phyloP scores from a whole-genome alignment of 2,888 invertebrate genomes.

The Caenorhabditis panamensis region DNA sequence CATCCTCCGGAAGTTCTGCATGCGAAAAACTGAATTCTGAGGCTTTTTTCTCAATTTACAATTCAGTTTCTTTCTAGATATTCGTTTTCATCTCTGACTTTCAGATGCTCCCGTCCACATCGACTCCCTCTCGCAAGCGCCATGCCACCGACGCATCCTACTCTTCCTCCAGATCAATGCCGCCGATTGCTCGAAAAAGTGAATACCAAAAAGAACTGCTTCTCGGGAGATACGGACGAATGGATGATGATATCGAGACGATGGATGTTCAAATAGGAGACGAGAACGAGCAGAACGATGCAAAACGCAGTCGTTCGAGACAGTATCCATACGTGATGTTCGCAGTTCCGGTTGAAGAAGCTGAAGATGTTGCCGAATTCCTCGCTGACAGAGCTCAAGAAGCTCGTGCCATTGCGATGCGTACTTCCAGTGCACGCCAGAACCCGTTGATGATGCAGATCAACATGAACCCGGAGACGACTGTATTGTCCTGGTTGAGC shows the following conservation, averaged over 20 bases:
- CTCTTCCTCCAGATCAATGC: neutral
- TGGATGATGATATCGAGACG: neutral
- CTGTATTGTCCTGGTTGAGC: neutral
- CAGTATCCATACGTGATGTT: neutral
- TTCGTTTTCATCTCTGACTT: neutral
- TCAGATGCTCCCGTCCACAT: constrained; percentile 14
- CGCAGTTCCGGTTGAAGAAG: neutral
- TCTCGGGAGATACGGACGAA: constrained; percentile 2
- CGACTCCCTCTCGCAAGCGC: constrained; percentile 5
- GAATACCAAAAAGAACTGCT: constrained; percentile 7
- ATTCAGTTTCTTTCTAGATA: too few relatives aligned
- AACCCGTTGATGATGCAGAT: neutral
- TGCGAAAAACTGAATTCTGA: too few relatives aligned
- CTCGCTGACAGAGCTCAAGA: neutral
- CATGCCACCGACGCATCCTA: constrained; percentile 10
- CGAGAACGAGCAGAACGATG: neutral
- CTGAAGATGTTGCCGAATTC: neutral
- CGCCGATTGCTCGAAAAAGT: neutral
- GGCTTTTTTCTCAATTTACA: too few relatives aligned
- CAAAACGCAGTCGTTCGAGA: neutral
- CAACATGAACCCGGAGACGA: neutral
- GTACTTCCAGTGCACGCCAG: neutral
- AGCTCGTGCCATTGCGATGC: neutral
- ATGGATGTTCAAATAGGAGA: neutral
- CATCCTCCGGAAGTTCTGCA: constrained; percentile 6